These are phyloP conservation scores for Plodia interpunctella DNA, from an alignment of 1,140 invertebrate species.

Conservation along the genomic window DNA sequence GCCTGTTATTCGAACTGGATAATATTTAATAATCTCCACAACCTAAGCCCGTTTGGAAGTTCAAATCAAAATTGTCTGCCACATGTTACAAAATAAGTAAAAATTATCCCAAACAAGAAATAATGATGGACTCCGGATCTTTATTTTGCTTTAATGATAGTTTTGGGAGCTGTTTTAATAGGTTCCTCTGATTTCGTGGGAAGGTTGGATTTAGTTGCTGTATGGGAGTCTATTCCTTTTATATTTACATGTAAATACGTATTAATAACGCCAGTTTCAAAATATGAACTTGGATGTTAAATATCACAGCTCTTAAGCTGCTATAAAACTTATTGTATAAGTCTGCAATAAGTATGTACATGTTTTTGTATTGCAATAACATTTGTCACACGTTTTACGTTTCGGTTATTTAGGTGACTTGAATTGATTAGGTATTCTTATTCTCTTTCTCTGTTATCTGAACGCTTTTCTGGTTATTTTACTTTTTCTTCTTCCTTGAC, in stretches of 20 bases:
- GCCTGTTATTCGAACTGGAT: neutral
- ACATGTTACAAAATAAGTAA: slow-evolving; percentile 30
- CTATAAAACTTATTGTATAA: no score
- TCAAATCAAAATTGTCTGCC: slow-evolving; percentile 13
- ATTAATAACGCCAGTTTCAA: no score
- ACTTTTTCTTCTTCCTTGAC: no score
- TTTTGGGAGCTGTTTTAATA: slow-evolving; percentile 47
- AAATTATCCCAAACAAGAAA: slow-evolving; percentile 53
- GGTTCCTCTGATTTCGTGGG: slow-evolving; percentile 45
- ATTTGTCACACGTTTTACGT: no score
- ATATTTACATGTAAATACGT: slow-evolving; percentile 12
- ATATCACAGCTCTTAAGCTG: no score
- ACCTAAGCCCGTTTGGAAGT: neutral
- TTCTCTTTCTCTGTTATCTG: no score
- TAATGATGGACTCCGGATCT: slow-evolving; percentile 47
- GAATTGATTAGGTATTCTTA: neutral
- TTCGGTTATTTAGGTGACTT: no score
- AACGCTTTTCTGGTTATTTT: no score
- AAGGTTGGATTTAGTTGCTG: slow-evolving; percentile 24
- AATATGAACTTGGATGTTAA: no score
- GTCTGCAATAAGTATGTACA: no score
- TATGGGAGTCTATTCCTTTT: neutral
- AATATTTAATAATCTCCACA: neutral
- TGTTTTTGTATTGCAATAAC: no score
- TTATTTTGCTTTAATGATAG: slow-evolving; percentile 65